These are phyloP conservation scores for Acanthopagrus latus DNA, from an alignment of 2,797 vertebrate genomes.

Conservation along the genomic window DNA sequence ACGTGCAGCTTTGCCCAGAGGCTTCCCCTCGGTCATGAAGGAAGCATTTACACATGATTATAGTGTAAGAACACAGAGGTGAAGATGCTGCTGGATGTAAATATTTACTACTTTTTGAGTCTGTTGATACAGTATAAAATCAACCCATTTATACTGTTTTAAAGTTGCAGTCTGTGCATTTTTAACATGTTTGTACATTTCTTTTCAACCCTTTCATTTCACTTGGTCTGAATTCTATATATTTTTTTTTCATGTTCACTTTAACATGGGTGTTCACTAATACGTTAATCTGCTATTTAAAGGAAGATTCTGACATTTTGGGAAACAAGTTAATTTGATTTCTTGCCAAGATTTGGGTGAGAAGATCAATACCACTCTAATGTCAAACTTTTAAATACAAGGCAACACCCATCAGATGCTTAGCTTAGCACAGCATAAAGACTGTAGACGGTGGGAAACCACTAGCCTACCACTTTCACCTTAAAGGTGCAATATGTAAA, in stretches of 20 bases:
- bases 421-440: conserved; percentile 12
- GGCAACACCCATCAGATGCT: too few relatives aligned
- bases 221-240: conserved; percentile 1
- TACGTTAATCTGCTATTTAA: conserved; percentile 14
- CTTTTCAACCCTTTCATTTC: conserved; percentile 24
- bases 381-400: neutral
- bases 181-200: conserved; percentile 35
- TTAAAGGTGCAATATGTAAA: too few relatives aligned
- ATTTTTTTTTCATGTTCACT: conserved; percentile 4
- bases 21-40: conserved; percentile 22
- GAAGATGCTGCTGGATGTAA: conserved; percentile 73
- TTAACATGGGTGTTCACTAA: conserved; percentile 6
- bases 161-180: conserved; percentile 23
- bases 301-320: neutral
- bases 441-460: neutral
- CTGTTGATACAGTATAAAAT: conserved; percentile 23
- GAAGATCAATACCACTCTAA: neutral
- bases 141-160: conserved; percentile 41
- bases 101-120: conserved; percentile 66
- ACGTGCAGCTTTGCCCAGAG: conserved; percentile 52
- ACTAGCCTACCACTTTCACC: neutral
- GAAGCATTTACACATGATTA: conserved; percentile 52
- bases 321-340: neutral
- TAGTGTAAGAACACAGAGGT: conserved; percentile 30
- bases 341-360: neutral